Percentiles rank a stretch among this genome's conserved stretches.
Conservation (phyloP, 1,140 invertebrate species). For the Bombus sylvicola region DNA sequence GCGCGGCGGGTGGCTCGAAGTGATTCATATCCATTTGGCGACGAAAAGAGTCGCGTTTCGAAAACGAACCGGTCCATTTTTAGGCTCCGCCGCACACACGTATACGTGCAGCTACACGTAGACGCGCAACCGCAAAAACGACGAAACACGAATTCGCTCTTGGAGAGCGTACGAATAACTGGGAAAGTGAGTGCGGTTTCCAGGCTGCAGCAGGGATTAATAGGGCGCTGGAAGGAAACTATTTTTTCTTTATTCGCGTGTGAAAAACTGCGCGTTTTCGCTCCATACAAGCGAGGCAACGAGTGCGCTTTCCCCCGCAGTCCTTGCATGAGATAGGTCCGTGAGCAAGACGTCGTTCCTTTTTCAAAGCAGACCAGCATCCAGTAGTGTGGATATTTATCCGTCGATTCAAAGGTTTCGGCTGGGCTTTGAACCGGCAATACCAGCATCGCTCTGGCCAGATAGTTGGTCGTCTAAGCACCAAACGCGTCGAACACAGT, state of each 20-base stretch:
- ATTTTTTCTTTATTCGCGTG: conserved; percentile 1
- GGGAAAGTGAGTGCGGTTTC: conserved; percentile 17
- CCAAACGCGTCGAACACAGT: conserved; percentile 8
- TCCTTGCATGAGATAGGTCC: background rate
- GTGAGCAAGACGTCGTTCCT: background rate
- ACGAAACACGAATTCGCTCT: conserved; percentile 31
- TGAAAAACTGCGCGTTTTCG: background rate
- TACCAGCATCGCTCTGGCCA: conserved; percentile 14
- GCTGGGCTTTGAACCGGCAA: background rate
- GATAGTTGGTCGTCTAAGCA: conserved; percentile 7
- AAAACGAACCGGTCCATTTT: conserved; percentile 35
- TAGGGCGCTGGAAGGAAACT: background rate
- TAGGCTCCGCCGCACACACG: background rate
- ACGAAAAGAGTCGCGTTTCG: conserved; percentile 11
- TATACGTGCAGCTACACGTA: background rate
- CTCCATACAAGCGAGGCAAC: background rate
- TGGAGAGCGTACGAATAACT: background rate
- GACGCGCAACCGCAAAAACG: conserved; percentile 19
- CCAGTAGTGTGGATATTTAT: conserved; percentile 7
- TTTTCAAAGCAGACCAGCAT: background rate
- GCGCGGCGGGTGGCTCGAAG: background rate
- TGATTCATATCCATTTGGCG: conserved; percentile 43
- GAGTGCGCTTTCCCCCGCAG: background rate
- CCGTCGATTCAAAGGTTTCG: conserved; percentile 2
- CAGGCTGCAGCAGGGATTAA: conserved; percentile 4